A percentile compares a stretch with the other conserved stretches of the same genome.
phyloP scores from a whole-genome alignment of 1,140 invertebrate species.

The Drosophila kurseongensis region DNA sequence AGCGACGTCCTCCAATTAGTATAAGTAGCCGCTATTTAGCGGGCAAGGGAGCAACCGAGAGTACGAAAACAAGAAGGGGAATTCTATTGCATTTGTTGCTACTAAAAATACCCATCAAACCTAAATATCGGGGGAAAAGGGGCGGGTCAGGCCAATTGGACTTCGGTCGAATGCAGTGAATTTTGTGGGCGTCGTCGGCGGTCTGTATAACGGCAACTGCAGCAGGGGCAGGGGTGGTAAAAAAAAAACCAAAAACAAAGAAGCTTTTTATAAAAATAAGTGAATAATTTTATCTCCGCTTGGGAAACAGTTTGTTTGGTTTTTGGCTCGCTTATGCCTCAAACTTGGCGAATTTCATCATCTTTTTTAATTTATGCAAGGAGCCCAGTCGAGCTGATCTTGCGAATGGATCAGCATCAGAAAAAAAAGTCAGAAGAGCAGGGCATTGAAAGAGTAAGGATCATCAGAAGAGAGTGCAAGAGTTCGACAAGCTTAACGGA shows the following conservation, averaged over 20 bases:
- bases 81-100: slow-evolving; percentile 51
- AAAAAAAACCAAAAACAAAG: slow-evolving; percentile 30
- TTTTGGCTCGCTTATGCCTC: slow-evolving; percentile 66
- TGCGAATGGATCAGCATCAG: slow-evolving; percentile 46
- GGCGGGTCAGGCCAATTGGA: slow-evolving; percentile 41
- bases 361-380: slow-evolving; percentile 81
- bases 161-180: slow-evolving; percentile 41
- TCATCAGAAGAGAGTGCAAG: slow-evolving; percentile 21
- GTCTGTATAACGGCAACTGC: slow-evolving; percentile 55
- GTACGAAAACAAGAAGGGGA: slow-evolving; percentile 12
- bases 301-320: slow-evolving; percentile 34
- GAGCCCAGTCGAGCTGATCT: slow-evolving; percentile 40
- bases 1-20: slow-evolving; percentile 39
- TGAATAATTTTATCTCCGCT: slow-evolving; percentile 62
- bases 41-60: neutral
- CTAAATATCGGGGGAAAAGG: slow-evolving; percentile 7
- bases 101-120: slow-evolving; percentile 55
- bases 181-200: slow-evolving; percentile 50
- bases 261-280: slow-evolving; percentile 64
- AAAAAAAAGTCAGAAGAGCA: slow-evolving; percentile 11
- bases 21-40: slow-evolving; percentile 32
- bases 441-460: slow-evolving; percentile 10
- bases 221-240: neutral
- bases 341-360: slow-evolving; percentile 75
- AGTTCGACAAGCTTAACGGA: slow-evolving; percentile 52